Conservation (phyloP, 2,797 vertebrate species). For the Pipistrellus kuhlii region DNA sequence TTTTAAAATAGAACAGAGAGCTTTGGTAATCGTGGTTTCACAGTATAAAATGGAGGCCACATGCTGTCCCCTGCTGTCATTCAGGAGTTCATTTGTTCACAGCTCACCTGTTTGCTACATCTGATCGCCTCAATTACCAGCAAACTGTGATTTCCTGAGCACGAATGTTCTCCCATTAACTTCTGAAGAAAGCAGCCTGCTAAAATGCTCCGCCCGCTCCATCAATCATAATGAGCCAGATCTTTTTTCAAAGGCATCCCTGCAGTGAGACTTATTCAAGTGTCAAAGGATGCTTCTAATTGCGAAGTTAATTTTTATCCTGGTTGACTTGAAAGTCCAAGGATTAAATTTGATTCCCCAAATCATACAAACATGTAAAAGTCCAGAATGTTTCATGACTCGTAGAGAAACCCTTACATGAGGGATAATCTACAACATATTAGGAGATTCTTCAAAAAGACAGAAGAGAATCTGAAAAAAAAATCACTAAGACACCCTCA, state of each 20-base stretch:
- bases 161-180: constrained; percentile 55
- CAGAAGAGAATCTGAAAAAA: constrained; percentile 27
- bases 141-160: constrained; percentile 67
- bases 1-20: constrained; percentile 60
- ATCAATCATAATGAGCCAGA: constrained; percentile 82
- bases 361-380: constrained; percentile 42
- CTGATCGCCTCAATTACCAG: constrained; percentile 83
- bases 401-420: background rate
- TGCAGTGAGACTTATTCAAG: constrained; percentile 76
- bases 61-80: constrained; percentile 71
- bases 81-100: constrained; percentile 78
- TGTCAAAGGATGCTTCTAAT: constrained; percentile 78
- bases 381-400: constrained; percentile 22
- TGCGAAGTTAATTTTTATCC: constrained; percentile 82
- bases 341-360: constrained; percentile 59
- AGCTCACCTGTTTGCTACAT: constrained; percentile 77
- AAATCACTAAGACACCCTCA: background rate
- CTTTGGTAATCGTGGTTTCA: constrained; percentile 65
- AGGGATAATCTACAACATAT: background rate
- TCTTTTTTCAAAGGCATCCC: constrained; percentile 78
- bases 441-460: background rate
- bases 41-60: constrained; percentile 74
- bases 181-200: constrained; percentile 71
- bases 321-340: constrained; percentile 60
- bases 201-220: constrained; percentile 56